phyloP scores from a whole-genome alignment of 2,113 vertebrate genomes.

The Dermatemys mawii region DNA sequence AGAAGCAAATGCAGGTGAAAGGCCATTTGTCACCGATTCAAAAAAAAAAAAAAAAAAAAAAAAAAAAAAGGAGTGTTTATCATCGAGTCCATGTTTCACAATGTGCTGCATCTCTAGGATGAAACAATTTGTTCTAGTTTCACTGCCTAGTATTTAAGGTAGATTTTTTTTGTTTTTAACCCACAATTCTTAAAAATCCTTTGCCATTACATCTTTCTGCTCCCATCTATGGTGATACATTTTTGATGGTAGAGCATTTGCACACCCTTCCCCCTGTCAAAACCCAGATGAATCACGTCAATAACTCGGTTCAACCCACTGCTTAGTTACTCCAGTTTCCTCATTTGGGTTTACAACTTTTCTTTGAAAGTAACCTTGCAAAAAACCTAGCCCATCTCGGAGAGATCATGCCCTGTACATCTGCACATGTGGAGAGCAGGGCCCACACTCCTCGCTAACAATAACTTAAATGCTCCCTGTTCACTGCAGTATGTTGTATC shows the following conservation, averaged over 20 bases:
- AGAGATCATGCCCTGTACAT: neutral
- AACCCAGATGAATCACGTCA: neutral
- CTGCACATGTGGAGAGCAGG: neutral
- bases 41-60: neutral
- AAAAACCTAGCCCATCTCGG: neutral
- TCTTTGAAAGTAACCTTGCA: neutral
- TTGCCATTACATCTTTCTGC: neutral
- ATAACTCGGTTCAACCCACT: rapidly evolving
- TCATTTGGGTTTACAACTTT: neutral
- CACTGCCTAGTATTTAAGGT: neutral
- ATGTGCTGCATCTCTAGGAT: neutral
- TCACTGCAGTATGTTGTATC: neutral
- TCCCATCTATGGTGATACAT: rapidly evolving
- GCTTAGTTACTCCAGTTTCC: neutral
- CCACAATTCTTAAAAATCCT: neutral
- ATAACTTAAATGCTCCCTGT: neutral
- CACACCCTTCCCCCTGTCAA: neutral
- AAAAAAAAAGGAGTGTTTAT: neutral
- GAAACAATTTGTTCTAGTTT: neutral
- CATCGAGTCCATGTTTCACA: neutral
- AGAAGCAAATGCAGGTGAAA: neutral
- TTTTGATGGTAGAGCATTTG: neutral
- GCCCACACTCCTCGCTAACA: neutral
- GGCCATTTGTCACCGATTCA: neutral
- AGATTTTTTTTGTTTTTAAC: neutral